phyloP scores from a whole-genome alignment of 2,113 vertebrate genomes.

The Girardinichthys multiradiatus region DNA sequence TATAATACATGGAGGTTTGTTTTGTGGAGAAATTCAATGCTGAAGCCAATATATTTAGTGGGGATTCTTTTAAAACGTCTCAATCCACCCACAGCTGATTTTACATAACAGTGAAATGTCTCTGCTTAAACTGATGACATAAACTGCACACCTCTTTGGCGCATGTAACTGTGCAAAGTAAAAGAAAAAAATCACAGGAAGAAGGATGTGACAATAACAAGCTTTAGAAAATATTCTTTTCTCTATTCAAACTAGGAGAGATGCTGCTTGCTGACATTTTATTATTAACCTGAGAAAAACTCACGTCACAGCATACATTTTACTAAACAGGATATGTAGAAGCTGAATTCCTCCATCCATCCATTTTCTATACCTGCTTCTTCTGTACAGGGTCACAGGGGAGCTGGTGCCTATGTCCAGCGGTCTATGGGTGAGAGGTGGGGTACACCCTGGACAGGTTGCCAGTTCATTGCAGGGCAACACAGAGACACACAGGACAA shows the following conservation, averaged over 20 bases:
- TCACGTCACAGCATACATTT: background rate
- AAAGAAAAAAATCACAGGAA: background rate
- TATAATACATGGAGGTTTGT: background rate
- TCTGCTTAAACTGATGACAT: background rate
- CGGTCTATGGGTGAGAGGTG: too few relatives aligned
- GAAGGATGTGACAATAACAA: background rate
- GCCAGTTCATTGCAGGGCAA: too few relatives aligned
- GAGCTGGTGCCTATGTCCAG: too few relatives aligned
- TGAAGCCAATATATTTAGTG: background rate
- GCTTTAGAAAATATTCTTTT: background rate
- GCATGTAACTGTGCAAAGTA: background rate
- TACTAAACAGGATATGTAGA: background rate
- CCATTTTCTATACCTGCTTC: too few relatives aligned
- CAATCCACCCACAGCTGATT: background rate
- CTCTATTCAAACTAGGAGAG: background rate
- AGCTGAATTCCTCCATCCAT: too few relatives aligned
- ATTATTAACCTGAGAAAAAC: background rate
- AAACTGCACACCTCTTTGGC: background rate
- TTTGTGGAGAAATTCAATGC: background rate
- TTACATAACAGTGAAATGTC: background rate
- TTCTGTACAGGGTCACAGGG: too few relatives aligned
- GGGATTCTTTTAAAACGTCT: constrained; percentile 4
- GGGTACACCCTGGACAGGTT: too few relatives aligned
- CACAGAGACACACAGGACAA: too few relatives aligned
- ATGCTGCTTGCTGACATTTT: background rate